Percentiles rank a stretch among this genome's conserved stretches.
These are phyloP conservation scores for Protobothrops mucrosquamatus DNA, from an alignment of 2,113 vertebrate species.

Conservation along the genomic window DNA sequence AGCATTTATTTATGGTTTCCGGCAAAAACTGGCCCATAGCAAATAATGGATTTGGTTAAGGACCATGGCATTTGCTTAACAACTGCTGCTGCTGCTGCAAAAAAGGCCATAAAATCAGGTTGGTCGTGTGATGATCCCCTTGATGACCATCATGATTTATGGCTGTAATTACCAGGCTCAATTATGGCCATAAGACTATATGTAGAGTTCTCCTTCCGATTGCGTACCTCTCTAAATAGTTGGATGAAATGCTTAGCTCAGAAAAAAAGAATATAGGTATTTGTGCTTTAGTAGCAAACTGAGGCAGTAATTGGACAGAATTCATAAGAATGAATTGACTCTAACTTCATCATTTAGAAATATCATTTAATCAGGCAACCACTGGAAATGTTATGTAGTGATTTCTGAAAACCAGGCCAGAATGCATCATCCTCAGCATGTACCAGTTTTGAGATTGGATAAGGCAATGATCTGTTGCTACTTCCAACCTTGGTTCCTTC, in stretches of 20 bases:
- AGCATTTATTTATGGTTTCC: too few relatives aligned
- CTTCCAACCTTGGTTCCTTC: background rate
- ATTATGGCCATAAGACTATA: too few relatives aligned
- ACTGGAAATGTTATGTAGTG: background rate
- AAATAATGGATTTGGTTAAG: too few relatives aligned
- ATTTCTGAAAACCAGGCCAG: background rate
- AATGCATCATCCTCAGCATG: background rate
- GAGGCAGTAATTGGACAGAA: background rate
- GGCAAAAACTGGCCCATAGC: too few relatives aligned
- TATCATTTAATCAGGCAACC: background rate
- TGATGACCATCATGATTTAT: too few relatives aligned
- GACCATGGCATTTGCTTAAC: too few relatives aligned
- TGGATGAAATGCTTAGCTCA: background rate
- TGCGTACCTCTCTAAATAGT: too few relatives aligned
- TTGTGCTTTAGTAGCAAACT: background rate
- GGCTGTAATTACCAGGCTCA: too few relatives aligned
- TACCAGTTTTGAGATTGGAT: background rate
- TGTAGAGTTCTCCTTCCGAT: background rate
- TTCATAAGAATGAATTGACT: background rate
- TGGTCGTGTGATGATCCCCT: too few relatives aligned
- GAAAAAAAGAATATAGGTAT: background rate
- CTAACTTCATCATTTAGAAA: background rate
- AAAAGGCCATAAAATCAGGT: too few relatives aligned
- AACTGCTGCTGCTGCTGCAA: too few relatives aligned
- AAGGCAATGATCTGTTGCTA: background rate